These are phyloP conservation scores for Monochamus saltuarius DNA, from an alignment of 1,140 invertebrate genomes.

Conservation along the genomic window DNA sequence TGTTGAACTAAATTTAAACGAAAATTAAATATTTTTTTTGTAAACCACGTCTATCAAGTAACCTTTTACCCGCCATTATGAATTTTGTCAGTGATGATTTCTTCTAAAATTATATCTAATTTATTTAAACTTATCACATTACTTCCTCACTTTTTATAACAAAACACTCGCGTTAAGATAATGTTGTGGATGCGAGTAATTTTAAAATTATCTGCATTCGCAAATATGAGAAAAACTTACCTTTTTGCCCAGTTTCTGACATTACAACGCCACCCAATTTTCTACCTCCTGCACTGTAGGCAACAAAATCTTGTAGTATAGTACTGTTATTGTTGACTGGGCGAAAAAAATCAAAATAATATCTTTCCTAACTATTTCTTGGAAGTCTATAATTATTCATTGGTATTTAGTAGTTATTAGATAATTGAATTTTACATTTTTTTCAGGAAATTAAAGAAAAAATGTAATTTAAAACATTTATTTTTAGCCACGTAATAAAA, in stretches of 20 bases:
- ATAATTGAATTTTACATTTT: no score
- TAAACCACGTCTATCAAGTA: conserved; percentile 37
- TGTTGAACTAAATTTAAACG: no score
- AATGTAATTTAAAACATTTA: no score
- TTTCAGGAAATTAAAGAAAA: no score
- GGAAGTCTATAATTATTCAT: background rate
- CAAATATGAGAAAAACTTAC: conserved; percentile 52
- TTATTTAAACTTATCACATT: conserved; percentile 3
- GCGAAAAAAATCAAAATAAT: conserved; percentile 9
- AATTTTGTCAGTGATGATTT: conserved; percentile 40
- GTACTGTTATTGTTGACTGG: conserved; percentile 7
- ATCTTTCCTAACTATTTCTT: no score
- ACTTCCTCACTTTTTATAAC: background rate
- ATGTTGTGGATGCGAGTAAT: background rate
- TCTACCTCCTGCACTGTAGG: conserved; percentile 55
- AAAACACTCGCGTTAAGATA: background rate
- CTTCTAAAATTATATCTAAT: conserved; percentile 18
- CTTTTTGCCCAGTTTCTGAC: conserved; percentile 57
- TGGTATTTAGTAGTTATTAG: background rate
- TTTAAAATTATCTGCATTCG: background rate
- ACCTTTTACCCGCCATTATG: conserved; percentile 49
- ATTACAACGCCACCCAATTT: conserved; percentile 60
- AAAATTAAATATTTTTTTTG: conserved; percentile 5
- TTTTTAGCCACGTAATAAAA: conserved; percentile 39
- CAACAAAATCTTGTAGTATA: conserved; percentile 17